These are phyloP conservation scores for Nephrotoma appendiculata DNA, from an alignment of 2,888 invertebrate species.

Conservation along the genomic window DNA sequence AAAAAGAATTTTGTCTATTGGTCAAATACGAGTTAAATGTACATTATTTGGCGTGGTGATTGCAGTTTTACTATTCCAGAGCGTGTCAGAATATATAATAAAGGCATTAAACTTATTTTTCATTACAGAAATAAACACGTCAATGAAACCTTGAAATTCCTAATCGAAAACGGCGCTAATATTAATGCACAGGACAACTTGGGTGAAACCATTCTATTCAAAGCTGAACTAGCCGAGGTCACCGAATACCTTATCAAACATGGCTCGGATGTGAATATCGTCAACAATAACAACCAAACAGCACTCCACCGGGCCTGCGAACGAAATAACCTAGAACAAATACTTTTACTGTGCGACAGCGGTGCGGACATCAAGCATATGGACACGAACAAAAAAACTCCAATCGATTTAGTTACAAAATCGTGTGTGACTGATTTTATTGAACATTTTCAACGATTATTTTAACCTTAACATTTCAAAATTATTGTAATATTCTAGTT, in stretches of 20 bases:
- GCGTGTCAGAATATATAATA: too few relatives aligned
- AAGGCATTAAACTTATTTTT: background rate
- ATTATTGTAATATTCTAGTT: slow-evolving; percentile 28
- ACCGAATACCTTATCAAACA: background rate
- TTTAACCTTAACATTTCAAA: slow-evolving; percentile 19
- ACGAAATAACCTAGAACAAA: background rate
- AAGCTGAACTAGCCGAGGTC: background rate
- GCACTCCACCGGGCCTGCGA: background rate
- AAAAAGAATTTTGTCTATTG: too few relatives aligned
- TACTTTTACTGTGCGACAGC: background rate
- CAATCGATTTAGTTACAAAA: background rate
- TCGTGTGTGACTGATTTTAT: background rate
- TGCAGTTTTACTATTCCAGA: too few relatives aligned
- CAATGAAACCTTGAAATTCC: background rate
- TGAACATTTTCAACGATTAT: background rate
- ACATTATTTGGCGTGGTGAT: too few relatives aligned
- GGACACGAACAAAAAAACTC: background rate
- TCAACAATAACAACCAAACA: background rate
- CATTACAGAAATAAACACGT: background rate
- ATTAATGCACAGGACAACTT: background rate
- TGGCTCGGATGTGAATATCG: background rate
- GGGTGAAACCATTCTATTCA: background rate
- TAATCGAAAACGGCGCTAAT: background rate
- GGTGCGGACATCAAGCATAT: background rate
- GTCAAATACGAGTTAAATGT: too few relatives aligned